These are phyloP conservation scores for Drosophila tristis DNA, from an alignment of 1,140 invertebrate genomes.

Conservation along the genomic window DNA sequence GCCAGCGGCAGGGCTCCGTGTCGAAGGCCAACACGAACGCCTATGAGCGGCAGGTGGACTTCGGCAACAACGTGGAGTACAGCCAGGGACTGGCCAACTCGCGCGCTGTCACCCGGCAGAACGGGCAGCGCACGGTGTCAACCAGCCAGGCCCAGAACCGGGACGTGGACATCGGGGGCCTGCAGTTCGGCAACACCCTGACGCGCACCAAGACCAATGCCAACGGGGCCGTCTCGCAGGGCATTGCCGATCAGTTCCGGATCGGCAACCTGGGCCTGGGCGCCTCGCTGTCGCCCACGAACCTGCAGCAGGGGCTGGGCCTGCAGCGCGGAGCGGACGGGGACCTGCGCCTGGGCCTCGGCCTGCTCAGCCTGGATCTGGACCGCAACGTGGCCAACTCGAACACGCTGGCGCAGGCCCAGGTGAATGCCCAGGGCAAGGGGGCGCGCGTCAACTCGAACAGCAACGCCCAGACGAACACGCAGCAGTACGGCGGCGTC, in stretches of 20 bases:
- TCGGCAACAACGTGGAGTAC: conserved; percentile 66
- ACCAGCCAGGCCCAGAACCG: conserved; percentile 62
- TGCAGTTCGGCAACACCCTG: conserved; percentile 75
- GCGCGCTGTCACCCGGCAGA: conserved; percentile 63
- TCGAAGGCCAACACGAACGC: conserved; percentile 70
- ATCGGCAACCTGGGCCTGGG: conserved; percentile 68
- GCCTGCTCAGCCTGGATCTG: conserved; percentile 67
- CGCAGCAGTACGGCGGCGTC: conserved; percentile 57
- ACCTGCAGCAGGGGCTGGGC: conserved; percentile 70
- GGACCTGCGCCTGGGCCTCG: conserved; percentile 61
- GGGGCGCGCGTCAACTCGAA: conserved; percentile 33
- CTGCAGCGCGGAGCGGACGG: conserved; percentile 67
- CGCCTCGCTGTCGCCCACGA: conserved; percentile 65
- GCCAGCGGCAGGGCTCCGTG: conserved; percentile 55
- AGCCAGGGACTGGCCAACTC: conserved; percentile 69
- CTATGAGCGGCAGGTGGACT: conserved; percentile 69
- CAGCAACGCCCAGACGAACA: conserved; percentile 57
- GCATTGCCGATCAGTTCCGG: conserved; percentile 69
- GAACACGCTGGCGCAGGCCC: conserved; percentile 58
- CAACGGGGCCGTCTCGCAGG: conserved; percentile 58
- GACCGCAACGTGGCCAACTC: conserved; percentile 49
- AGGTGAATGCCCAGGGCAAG: conserved; percentile 69
- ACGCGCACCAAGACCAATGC: conserved; percentile 66
- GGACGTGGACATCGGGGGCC: conserved; percentile 62
- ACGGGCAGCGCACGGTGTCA: conserved; percentile 64